Conservation (phyloP, 2,113 vertebrate species). For the Athene cunicularia region DNA sequence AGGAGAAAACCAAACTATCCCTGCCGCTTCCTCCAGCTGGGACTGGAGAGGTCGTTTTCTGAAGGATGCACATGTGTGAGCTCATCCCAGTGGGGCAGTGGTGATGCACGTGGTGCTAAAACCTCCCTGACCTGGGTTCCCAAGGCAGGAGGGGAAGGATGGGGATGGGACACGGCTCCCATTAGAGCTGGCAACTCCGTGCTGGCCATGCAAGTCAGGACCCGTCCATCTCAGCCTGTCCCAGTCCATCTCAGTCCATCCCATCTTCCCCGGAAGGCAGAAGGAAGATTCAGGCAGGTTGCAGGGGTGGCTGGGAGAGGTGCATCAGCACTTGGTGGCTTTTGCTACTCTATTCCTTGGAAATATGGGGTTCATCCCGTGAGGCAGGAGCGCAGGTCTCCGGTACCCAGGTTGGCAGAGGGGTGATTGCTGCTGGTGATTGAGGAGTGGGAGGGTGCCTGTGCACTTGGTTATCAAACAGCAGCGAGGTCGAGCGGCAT, state of each 20-base stretch:
- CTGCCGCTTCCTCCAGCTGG: neutral
- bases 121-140: neutral
- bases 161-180: neutral
- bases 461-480: neutral
- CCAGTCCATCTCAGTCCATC: neutral
- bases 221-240: no score
- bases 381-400: neutral
- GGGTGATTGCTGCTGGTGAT: rapidly evolving
- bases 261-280: neutral
- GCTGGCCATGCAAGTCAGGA: neutral
- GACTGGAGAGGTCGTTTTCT: neutral
- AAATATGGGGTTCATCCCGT: rapidly evolving
- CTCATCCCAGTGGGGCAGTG: neutral
- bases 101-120: no score
- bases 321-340: rapidly evolving
- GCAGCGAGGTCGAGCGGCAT: neutral
- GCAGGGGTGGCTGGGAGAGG: neutral
- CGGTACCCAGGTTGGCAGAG: neutral
- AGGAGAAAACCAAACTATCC: neutral
- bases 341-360: neutral
- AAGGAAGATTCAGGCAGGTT: neutral
- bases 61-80: neutral
- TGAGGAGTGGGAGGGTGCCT: neutral
- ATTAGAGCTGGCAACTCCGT: neutral
- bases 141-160: neutral